phyloP scores from a whole-genome alignment of 1,140 invertebrate genomes.

The Drosophila melanica region DNA sequence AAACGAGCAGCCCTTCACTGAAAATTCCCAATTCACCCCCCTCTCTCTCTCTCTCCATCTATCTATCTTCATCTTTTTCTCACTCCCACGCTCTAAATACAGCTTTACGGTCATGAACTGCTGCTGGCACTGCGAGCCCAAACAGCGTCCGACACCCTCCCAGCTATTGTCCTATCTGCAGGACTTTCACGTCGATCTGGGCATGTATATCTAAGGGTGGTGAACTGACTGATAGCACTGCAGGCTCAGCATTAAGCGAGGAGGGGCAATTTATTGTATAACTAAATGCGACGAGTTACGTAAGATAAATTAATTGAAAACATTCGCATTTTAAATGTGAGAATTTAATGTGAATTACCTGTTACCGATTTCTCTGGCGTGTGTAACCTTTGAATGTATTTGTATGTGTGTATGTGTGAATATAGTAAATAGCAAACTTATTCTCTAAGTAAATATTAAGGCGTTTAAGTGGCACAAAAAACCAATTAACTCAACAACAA shows the following conservation, averaged over 20 bases:
- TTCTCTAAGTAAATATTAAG: conserved; percentile 39
- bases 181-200: conserved; percentile 93
- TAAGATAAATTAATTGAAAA: conserved; percentile 71
- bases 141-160: conserved; percentile 92
- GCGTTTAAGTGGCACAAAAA: conserved; percentile 42
- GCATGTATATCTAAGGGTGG: conserved; percentile 88
- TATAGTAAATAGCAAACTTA: conserved; percentile 14
- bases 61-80: neutral
- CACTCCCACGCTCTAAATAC: neutral
- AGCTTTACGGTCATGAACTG: conserved; percentile 96
- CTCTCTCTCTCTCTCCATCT: neutral
- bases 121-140: conserved; percentile 92
- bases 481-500: conserved; percentile 25
- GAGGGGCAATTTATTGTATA: conserved; percentile 1
- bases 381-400: conserved; percentile 25
- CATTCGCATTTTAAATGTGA: conserved; percentile 77
- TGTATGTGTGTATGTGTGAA: conserved; percentile 26
- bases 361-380: conserved; percentile 52
- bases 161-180: conserved; percentile 94
- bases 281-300: conserved; percentile 10
- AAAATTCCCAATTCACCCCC: neutral
- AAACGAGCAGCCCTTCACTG: neutral
- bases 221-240: conserved; percentile 29
- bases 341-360: conserved; percentile 76
- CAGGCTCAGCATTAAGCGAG: conserved; percentile 8